These are phyloP conservation scores for Muraenolepis orangiensis DNA, from an alignment of 2,797 vertebrate species.

Conservation along the genomic window DNA sequence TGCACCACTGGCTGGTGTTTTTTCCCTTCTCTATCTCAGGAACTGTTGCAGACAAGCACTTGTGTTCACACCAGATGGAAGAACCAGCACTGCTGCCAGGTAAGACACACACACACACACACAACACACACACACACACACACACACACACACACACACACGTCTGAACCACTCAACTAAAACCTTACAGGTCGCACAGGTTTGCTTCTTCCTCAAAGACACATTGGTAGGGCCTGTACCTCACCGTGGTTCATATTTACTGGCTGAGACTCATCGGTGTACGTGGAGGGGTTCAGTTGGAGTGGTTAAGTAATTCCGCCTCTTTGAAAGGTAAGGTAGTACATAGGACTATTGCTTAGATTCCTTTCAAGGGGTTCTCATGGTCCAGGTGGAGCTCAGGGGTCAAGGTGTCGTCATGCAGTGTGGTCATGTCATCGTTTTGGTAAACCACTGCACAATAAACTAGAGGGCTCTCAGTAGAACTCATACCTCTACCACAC, in stretches of 20 bases:
- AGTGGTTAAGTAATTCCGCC: no score
- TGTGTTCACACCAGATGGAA: conserved; percentile 92
- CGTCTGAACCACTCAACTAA: conserved; percentile 13
- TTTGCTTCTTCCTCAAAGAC: background rate
- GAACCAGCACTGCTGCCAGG: conserved; percentile 90
- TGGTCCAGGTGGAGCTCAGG: background rate
- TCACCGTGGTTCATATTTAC: background rate
- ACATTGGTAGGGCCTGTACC: background rate
- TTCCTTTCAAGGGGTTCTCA: background rate
- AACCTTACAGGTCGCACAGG: background rate
- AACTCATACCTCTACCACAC: no score
- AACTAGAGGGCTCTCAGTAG: no score
- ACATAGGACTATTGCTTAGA: background rate
- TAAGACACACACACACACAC: conserved; percentile 52
- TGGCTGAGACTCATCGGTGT: no score
- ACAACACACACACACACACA: conserved; percentile 5
- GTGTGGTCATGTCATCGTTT: background rate
- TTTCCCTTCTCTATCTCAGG: conserved; percentile 64
- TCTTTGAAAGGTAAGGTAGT: background rate
- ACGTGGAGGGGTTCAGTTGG: no score
- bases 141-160: conserved; percentile 7
- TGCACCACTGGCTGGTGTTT: background rate
- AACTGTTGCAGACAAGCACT: conserved; percentile 84
- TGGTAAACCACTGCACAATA: background rate
- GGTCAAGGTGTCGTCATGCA: background rate